Evolutionary conservation across 1,140 invertebrate species (phyloP).

Genomic region (Anadara kagoshimensis): DNA sequence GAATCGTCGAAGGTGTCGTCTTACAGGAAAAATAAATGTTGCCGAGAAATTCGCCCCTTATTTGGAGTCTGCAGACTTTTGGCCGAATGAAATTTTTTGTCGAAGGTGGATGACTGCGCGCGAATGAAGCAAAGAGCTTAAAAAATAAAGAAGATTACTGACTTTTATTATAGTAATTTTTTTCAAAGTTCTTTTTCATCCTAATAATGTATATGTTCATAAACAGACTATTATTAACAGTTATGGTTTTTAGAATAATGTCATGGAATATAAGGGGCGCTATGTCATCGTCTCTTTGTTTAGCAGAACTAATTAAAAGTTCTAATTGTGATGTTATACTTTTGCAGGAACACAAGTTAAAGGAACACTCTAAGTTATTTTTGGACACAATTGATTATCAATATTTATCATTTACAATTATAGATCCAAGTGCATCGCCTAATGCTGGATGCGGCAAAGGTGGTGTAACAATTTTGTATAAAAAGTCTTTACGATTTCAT

Average conservation of each 20-base stretch:
- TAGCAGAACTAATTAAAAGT: background rate
- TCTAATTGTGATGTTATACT: slow-evolving; percentile 1
- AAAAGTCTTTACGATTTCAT: background rate
- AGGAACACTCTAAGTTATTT: background rate
- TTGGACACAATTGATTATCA: slow-evolving; percentile 3
- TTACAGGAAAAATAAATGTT: slow-evolving; percentile 13
- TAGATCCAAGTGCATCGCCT: background rate
- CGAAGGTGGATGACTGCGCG: slow-evolving; percentile 7
- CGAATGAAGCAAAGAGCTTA: background rate
- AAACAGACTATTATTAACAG: background rate
- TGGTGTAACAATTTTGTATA: background rate
- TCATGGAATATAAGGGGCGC: slow-evolving; percentile 11
- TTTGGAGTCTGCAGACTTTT: slow-evolving; percentile 6
- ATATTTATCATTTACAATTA: background rate
- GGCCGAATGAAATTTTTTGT: slow-evolving; percentile 9
- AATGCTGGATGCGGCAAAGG: background rate
- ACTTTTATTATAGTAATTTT: background rate
- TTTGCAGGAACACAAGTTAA: slow-evolving; percentile 6
- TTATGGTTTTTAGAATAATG: background rate
- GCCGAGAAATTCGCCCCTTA: background rate
- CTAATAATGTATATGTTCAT: background rate
- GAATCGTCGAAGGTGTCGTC: background rate
- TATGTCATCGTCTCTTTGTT: slow-evolving; percentile 11
- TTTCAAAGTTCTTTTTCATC: background rate
- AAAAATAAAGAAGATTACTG: background rate